A percentile compares a stretch with the other conserved stretches of the same genome.
These are phyloP conservation scores for Uropsilus gracilis DNA, from an alignment of 2,113 vertebrate species.

Conservation along the genomic window DNA sequence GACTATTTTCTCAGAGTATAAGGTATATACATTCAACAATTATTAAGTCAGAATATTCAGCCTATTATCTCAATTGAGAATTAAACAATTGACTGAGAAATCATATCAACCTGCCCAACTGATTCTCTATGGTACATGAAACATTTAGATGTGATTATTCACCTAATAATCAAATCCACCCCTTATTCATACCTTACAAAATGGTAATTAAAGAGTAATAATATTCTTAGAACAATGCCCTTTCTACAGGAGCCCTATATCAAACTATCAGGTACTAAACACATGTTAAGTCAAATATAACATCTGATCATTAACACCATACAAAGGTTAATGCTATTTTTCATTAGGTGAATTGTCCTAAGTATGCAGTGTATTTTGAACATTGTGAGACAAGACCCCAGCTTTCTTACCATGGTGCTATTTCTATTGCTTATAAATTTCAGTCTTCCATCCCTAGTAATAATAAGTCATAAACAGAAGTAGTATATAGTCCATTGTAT, in stretches of 20 bases:
- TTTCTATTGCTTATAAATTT: slow-evolving; percentile 65
- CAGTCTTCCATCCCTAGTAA: not conserved
- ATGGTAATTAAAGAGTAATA: not conserved
- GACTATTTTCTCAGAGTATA: not conserved
- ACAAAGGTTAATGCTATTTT: not conserved
- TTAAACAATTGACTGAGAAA: not conserved
- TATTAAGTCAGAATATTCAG: not conserved
- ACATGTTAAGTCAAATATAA: slow-evolving; percentile 31
- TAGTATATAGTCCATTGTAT: slow-evolving; percentile 28
- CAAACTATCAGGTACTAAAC: not conserved
- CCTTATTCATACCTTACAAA: not conserved
- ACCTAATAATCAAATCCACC: not conserved
- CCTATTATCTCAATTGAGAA: not conserved
- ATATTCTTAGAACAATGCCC: not conserved
- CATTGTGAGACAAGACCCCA: not conserved
- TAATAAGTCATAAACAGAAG: slow-evolving; percentile 42
- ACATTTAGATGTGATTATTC: not conserved
- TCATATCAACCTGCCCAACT: not conserved
- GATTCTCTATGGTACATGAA: not conserved
- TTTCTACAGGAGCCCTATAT: not conserved
- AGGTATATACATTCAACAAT: not conserved
- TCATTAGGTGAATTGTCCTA: slow-evolving; percentile 6
- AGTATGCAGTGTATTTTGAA: slow-evolving; percentile 35
- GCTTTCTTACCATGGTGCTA: not conserved
- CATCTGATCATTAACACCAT: not conserved